These are phyloP conservation scores for Drosophila helvetica DNA, from an alignment of 2,888 invertebrate genomes.

Conservation along the genomic window DNA sequence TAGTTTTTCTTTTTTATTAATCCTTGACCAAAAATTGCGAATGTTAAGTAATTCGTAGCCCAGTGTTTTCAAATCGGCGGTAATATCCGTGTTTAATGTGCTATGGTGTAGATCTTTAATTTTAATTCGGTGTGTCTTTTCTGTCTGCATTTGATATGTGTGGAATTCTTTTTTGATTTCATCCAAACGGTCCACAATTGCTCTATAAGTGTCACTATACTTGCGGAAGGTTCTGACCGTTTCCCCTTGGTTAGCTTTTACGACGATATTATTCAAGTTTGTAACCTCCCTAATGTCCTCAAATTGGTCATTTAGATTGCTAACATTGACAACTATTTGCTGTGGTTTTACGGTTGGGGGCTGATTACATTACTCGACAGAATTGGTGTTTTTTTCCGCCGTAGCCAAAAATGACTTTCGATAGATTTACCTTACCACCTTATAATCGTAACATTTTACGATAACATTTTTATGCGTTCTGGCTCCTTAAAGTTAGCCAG, in stretches of 20 bases:
- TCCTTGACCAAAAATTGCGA: constrained; percentile 9
- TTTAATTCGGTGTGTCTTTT: constrained; percentile 14
- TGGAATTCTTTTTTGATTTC: constrained; percentile 6
- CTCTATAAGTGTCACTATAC: not conserved
- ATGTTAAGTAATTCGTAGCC: constrained; percentile 7
- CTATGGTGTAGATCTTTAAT: constrained; percentile 12
- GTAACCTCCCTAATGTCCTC: not conserved
- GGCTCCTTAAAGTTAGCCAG: too few species aligned
- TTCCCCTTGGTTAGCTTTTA: too few species aligned
- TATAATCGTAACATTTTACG: too few species aligned
- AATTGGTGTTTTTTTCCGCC: too few species aligned
- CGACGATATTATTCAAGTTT: too few species aligned
- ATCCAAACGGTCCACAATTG: constrained; percentile 1
- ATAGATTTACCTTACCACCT: too few species aligned
- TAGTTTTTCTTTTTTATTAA: too few species aligned
- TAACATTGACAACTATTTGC: not conserved
- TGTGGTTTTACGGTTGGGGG: too few species aligned
- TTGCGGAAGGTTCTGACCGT: constrained; percentile 3
- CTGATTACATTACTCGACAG: too few species aligned
- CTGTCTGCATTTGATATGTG: constrained; percentile 7
- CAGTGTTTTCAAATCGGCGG: constrained; percentile 3
- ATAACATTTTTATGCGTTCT: too few species aligned
- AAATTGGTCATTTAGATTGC: not conserved
- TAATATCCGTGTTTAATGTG: constrained; percentile 9
- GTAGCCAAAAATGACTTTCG: too few species aligned